Conservation (phyloP, 2,888 invertebrate genomes). For the Nomada fabriciana region DNA sequence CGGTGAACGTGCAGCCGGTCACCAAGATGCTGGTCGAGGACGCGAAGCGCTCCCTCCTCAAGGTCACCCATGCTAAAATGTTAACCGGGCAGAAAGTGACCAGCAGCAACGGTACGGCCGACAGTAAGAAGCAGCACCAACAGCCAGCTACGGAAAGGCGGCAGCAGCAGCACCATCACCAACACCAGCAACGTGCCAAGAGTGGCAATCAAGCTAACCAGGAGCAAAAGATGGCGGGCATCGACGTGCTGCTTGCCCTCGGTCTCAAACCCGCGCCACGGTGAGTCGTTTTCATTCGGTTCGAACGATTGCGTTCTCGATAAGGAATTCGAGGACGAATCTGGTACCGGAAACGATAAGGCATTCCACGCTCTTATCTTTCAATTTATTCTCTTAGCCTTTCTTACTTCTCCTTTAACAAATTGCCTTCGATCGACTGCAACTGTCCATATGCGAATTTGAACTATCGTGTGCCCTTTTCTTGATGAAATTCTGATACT, state of each 20-base stretch:
- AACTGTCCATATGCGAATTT: not conserved
- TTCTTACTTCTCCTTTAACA: not conserved
- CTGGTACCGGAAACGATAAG: constrained; percentile 49
- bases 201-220: constrained; percentile 65
- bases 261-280: constrained; percentile 85
- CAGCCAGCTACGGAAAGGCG: constrained; percentile 54
- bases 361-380: not conserved
- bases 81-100: constrained; percentile 62
- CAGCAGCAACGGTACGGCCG: constrained; percentile 51
- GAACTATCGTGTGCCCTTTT: not conserved
- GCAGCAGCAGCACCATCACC: constrained; percentile 55
- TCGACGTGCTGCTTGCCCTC: constrained; percentile 86
- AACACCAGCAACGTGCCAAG: constrained; percentile 60
- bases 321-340: constrained; percentile 20
- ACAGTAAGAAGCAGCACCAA: constrained; percentile 53
- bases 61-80: constrained; percentile 78
- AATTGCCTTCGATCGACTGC: not conserved
- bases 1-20: constrained; percentile 82
- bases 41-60: constrained; percentile 77
- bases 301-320: constrained; percentile 26
- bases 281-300: constrained; percentile 75
- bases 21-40: constrained; percentile 82
- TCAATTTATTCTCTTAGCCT: not conserved
- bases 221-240: constrained; percentile 79
- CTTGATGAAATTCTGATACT: not conserved